Evolutionary conservation across 2,113 vertebrate species (phyloP).

Genomic region (Chloebia gouldiae): DNA sequence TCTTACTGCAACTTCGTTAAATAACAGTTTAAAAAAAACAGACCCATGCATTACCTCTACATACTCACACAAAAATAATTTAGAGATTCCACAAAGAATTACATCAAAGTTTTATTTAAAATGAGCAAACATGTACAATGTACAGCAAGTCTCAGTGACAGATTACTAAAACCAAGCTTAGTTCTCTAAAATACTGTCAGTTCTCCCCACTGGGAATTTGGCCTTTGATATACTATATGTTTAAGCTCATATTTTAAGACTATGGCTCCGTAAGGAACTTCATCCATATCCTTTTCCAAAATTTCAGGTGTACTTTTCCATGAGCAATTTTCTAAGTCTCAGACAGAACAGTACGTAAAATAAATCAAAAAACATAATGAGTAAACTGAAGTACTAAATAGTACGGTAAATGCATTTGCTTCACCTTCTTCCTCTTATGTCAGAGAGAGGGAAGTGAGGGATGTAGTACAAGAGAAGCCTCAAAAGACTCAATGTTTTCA

Average conservation of each 20-base stretch:
- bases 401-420: background rate
- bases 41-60: background rate
- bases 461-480: background rate
- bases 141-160: background rate
- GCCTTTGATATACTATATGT: background rate
- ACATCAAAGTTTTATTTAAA: background rate
- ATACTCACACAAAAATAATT: background rate
- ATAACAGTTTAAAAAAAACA: background rate
- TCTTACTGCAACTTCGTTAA: background rate
- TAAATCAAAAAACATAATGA: background rate
- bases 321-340: background rate
- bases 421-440: background rate
- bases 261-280: background rate
- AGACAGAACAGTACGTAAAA: background rate
- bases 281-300: background rate
- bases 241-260: background rate
- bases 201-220: background rate
- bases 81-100: background rate
- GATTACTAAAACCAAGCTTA: background rate
- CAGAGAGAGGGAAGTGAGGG: background rate
- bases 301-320: background rate
- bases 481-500: background rate
- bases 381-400: background rate
- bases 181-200: background rate
- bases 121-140: rapidly evolving